These are phyloP conservation scores for Sphaerodactylus townsendi DNA, from an alignment of 2,113 vertebrate species.

Conservation along the genomic window DNA sequence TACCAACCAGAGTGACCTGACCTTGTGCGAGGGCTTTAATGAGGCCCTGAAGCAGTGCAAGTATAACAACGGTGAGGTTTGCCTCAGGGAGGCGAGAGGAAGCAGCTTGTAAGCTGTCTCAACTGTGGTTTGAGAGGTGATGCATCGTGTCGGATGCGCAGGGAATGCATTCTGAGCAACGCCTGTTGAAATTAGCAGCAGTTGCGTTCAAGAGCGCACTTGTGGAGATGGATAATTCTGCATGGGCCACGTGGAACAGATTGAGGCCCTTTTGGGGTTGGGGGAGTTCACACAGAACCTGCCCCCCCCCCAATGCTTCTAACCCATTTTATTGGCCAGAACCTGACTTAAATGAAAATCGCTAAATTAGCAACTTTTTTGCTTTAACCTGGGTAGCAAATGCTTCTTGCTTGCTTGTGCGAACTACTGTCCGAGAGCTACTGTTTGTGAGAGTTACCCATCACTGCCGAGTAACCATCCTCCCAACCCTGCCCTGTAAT, in stretches of 20 bases:
- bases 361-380: too few species aligned
- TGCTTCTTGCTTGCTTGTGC: too few species aligned
- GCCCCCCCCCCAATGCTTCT: too few species aligned
- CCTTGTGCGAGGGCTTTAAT: conserved; percentile 91
- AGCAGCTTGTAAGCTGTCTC: not conserved
- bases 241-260: too few species aligned
- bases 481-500: too few species aligned
- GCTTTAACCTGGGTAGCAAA: too few species aligned
- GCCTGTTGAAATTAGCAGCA: not conserved
- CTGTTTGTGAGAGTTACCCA: not conserved
- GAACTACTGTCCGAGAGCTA: not conserved
- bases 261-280: too few species aligned
- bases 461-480: not conserved
- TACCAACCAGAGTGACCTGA: conserved; percentile 85
- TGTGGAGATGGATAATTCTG: too few species aligned
- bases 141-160: not conserved
- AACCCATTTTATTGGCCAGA: too few species aligned
- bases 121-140: not conserved
- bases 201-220: too few species aligned
- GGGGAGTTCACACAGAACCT: too few species aligned
- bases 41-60: conserved; percentile 96
- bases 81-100: accelerated
- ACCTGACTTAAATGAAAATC: too few species aligned
- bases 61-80: conserved; percentile 76
- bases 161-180: not conserved